Conservation (phyloP, 2,797 vertebrate species). For the Myripristis murdjan region DNA sequence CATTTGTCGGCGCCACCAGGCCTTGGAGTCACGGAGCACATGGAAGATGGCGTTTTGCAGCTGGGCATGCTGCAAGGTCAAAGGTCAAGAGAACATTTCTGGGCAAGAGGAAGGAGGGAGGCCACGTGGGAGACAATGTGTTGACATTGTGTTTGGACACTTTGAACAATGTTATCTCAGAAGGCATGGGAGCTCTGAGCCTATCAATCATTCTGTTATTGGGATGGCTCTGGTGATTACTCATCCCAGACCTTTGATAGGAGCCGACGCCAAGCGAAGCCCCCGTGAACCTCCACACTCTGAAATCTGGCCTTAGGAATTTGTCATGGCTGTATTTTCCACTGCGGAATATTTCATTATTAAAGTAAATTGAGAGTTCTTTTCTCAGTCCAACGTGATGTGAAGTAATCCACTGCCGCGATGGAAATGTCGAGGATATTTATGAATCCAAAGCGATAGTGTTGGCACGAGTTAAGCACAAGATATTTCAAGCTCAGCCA, state of each 20-base stretch:
- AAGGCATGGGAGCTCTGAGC: conserved; percentile 65
- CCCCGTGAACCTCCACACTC: conserved; percentile 24
- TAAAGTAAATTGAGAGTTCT: conserved; percentile 42
- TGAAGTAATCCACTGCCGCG: conserved; percentile 36
- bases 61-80: conserved; percentile 72
- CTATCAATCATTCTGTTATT: conserved; percentile 84
- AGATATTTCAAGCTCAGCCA: conserved; percentile 61
- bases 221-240: conserved; percentile 72
- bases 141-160: conserved; percentile 80
- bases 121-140: conserved; percentile 69
- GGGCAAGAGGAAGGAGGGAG: conserved; percentile 66
- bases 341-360: conserved; percentile 43
- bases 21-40: conserved; percentile 46
- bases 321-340: conserved; percentile 41
- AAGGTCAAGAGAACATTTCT: conserved; percentile 66
- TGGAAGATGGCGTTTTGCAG: conserved; percentile 73
- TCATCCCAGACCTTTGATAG: conserved; percentile 79
- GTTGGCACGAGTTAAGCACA: conserved; percentile 45
- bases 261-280: conserved; percentile 48
- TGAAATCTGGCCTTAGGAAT: conserved; percentile 38
- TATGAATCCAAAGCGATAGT: conserved; percentile 61
- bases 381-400: conserved; percentile 27
- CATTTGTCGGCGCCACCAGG: conserved; percentile 55
- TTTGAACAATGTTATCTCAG: conserved; percentile 83
- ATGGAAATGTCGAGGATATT: conserved; percentile 66